A percentile compares a stretch with the other conserved stretches of the same genome.
These are phyloP conservation scores for Pseudopleuronectes americanus DNA, from an alignment of 2,797 vertebrate genomes.

Conservation along the genomic window DNA sequence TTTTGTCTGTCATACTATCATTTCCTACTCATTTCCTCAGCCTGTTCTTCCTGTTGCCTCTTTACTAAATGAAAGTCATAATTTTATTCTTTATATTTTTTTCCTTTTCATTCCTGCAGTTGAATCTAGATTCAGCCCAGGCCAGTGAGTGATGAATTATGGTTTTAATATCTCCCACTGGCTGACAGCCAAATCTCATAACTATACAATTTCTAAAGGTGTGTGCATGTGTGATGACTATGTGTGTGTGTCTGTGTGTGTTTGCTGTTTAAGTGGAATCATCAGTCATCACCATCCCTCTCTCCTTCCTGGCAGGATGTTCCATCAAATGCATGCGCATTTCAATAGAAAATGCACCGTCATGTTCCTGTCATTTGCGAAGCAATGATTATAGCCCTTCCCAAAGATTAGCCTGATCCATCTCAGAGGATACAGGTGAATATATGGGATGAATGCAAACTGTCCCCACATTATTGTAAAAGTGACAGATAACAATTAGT, in stretches of 20 bases:
- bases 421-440: conserved; percentile 12
- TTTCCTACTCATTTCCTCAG: conserved; percentile 20
- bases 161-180: conserved; percentile 62
- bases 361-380: conserved; percentile 45
- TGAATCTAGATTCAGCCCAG: conserved; percentile 50
- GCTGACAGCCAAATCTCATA: conserved; percentile 62
- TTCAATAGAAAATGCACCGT: conserved; percentile 41
- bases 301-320: conserved; percentile 37
- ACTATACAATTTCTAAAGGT: conserved; percentile 46
- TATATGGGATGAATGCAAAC: conserved; percentile 7
- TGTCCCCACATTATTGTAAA: neutral
- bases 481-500: conserved; percentile 17
- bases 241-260: conserved; percentile 8
- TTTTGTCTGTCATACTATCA: neutral
- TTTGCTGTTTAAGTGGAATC: conserved; percentile 51
- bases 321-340: conserved; percentile 38
- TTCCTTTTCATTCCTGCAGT: conserved; percentile 50
- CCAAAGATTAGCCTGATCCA: conserved; percentile 33
- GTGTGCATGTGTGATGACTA: conserved; percentile 8
- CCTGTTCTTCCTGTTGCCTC: neutral
- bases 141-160: conserved; percentile 67
- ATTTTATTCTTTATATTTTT: conserved; percentile 29
- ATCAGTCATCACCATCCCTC: conserved; percentile 51
- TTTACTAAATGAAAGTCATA: conserved; percentile 30
- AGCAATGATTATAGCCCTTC: conserved; percentile 23